Evolutionary conservation across 2,888 invertebrate genomes (phyloP), one percentile per base, ranked within the genome.

Genomic region (Dolichopus griseipennis): DNA sequence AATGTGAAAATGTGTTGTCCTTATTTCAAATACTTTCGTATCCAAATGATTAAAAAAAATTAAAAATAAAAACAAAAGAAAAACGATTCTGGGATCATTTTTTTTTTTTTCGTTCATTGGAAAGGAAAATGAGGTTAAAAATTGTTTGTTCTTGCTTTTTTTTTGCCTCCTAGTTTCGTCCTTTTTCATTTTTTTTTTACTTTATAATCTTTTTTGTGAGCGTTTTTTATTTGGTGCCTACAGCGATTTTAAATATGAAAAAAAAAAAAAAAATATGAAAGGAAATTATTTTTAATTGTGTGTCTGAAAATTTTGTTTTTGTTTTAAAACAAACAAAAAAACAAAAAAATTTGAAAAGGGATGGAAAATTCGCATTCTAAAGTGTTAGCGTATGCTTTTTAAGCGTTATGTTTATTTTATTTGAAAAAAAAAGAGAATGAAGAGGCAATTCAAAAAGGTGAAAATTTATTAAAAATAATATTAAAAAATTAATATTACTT

Each of bases 81-180:
- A 52, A 52, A 52, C 2, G 52, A 52, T n/a, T 52, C 52, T 1
- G 5, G 18, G n/a, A 6, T 52, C 12, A 15, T 43, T n/a, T n/a
- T n/a, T 6, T 41, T 41, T 41, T 41, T 9, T 9, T 41, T 41
- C 41, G 15, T 41, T 41, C 41, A 41, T 12, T 41, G 41, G 41
- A 41, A 41, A 41, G 52, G 52, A 52, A 52, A 52, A 52, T 52
- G n/a, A 52, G 52, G 52, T 52, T 52, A 18, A 52, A 52, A 52
- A 37, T 15, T 52, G 18, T 52, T 52, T 52, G 52, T 6, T 41
- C 8, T 52, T 52, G 18, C 18, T 15, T 52, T 15, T 37, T 27
- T 15, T 52, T 52, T 52, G 52, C 8, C n/a, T n/a, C n/a, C n/a
- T n/a, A 27, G 52, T n/a, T 27, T 27, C 27, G 2, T 41, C 12